Evolutionary conservation across 1,140 invertebrate genomes (phyloP), one percentile per base, ranked within the genome.

Genomic region (Leptonema lineaticorne): DNA sequence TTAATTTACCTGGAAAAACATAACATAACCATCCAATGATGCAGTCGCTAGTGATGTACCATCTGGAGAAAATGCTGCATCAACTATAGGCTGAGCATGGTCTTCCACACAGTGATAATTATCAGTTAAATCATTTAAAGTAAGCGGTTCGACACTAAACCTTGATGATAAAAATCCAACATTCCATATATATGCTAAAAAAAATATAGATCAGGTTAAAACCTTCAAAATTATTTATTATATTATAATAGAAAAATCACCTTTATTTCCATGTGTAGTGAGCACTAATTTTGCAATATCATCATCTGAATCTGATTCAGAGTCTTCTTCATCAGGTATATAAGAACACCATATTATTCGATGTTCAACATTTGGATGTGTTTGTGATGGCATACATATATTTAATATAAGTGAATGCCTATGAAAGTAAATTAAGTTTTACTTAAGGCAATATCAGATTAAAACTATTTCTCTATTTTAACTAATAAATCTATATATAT

Each of bases 31-130:
- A 82, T 96, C 94, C 0, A 85, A 79, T 77, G 90, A 91, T 4
- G 93, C 94, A 26, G 94, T 94, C 3, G 94, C 94, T 37, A 97
- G 83, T 0, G 93, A 94, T 26, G 92, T 94, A 14, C 94, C 95
- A 85, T 97, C 95, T 0, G 95, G 94, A 57, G 94, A 94, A 78
- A 97, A 93, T 14, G 92, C 88, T 20, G 93, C 93, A 81, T 94
- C 92, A 3, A 92, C 85, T 33, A 96, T 90, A n/a, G 87, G 83
- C 69, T 86, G 82, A 20, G 80, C 79, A 79, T 92, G 89, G 70
- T 89, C 85, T 64, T 83, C 81, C 46, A 92, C 89, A 77, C 86
- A 86, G 20, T 92, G 79, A 75, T 83, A 85, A 4, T 87, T 88
- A 63, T 83, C 81, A 16, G 81, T 81, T 7, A 87, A 75, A 57